Conservation (phyloP, 2,888 invertebrate genomes). For the Hirtodrosophila confusa region DNA sequence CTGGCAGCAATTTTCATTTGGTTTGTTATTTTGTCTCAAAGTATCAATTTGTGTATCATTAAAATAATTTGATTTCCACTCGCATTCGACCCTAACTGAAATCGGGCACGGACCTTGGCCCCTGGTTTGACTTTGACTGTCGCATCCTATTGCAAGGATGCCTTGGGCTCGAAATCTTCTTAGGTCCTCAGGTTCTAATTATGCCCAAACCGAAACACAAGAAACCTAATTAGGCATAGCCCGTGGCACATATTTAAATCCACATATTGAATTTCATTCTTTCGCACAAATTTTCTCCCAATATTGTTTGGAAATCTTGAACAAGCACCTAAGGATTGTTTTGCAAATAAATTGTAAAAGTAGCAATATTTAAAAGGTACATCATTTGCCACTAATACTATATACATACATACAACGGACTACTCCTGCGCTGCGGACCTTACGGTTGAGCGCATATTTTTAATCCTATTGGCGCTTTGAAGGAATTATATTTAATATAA, state of each 20-base stretch:
- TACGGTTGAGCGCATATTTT: too few relatives aligned
- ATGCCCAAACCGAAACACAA: constrained; percentile 35
- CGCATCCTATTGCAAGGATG: constrained; percentile 13
- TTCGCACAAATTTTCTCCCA: constrained; percentile 13
- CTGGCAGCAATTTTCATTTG: constrained; percentile 75
- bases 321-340: too few relatives aligned
- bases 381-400: too few relatives aligned
- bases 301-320: constrained; percentile 12
- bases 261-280: constrained; percentile 52
- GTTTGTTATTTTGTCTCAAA: constrained; percentile 79
- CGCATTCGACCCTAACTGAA: constrained; percentile 50
- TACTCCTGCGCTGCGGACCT: too few relatives aligned
- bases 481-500: too few relatives aligned
- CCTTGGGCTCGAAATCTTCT: constrained; percentile 35
- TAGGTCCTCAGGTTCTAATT: constrained; percentile 60
- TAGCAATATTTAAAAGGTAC: too few relatives aligned
- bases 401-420: too few relatives aligned
- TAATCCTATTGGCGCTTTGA: too few relatives aligned
- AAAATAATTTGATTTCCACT: constrained; percentile 81
- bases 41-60: constrained; percentile 82
- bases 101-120: constrained; percentile 20
- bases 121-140: constrained; percentile 20
- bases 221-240: constrained; percentile 56
- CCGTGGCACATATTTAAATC: constrained; percentile 29
- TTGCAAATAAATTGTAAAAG: too few relatives aligned